These are phyloP conservation scores for Phrynocephalus vlangalii DNA, from an alignment of 2,797 vertebrate species.

Conservation along the genomic window DNA sequence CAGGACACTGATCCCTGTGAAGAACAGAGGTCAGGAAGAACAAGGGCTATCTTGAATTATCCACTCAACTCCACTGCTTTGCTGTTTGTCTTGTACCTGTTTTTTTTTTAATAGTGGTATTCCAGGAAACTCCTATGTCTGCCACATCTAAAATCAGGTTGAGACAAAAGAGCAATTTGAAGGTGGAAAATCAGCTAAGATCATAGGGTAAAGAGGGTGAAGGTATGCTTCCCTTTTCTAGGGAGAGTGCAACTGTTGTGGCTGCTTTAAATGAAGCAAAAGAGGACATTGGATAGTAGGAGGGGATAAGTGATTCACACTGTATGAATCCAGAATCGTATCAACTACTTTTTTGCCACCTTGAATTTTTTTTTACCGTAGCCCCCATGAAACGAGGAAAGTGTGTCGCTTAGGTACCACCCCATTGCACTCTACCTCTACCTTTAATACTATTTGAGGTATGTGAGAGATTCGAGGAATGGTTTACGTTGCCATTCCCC, in stretches of 20 bases:
- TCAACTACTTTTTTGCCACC: background rate
- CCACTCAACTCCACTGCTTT: background rate
- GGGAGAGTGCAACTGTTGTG: background rate
- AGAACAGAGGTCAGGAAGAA: too few species aligned
- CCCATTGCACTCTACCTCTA: too few species aligned
- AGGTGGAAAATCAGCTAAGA: background rate
- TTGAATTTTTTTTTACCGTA: background rate
- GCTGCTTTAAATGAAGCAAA: background rate
- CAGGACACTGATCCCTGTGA: background rate
- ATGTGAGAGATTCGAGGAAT: too few species aligned
- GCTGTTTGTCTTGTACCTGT: background rate
- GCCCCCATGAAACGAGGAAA: too few species aligned
- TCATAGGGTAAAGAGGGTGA: background rate
- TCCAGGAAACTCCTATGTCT: background rate
- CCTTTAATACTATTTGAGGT: too few species aligned
- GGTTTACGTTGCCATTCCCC: too few species aligned
- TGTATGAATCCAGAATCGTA: background rate
- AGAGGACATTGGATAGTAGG: background rate
- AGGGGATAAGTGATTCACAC: too few species aligned
- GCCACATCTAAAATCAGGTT: background rate
- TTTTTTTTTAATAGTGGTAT: background rate
- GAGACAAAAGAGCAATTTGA: too few species aligned
- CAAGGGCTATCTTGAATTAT: background rate
- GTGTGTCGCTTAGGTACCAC: too few species aligned
- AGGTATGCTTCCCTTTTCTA: background rate